Base-by-base conservation (phyloP, 2,797 vertebrate genomes). In the Molossus alvarezi region DNA sequence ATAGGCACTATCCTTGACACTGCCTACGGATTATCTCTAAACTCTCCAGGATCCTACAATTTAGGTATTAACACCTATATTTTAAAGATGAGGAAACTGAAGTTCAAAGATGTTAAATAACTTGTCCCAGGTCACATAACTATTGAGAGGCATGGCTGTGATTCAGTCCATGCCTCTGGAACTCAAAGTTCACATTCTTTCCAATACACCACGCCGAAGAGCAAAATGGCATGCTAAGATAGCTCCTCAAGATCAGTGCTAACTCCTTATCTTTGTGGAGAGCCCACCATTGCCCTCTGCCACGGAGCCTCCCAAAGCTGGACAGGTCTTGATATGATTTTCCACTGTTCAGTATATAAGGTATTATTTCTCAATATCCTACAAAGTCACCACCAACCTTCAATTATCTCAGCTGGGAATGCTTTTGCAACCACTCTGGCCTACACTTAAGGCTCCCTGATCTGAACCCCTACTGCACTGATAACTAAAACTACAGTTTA, bases 321-420 rank as follows among this genome's bases (percentile, higher is more conserved):
- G 48, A 33, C 21, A 21, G 57, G 55, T 57, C 89, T 58, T 14
- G 13, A 87, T 53, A 79, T 72, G 95, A 95, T 83, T 97, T 95
- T 79, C 82, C 48, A 91, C 82, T 37, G 92, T 71, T 83, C 20
- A 45, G n/a, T 75, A 1, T 1, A 6, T 20, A 91, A 51, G 58
- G 20, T 75, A 85, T 91, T 18, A 94, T 88, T 97, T 97, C 93
- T 51, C 82, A 86, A 62, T 48, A 62, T 18, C 48, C 87, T 33
- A 41, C 89, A 89, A 72, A 93, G 71, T 27, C 8, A 53, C 83
- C 80, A 75, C 18, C 33, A 81, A 58, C 90, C 84, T 91, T 88
- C 90, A 90, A 33, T 96, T 64, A 94, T 53, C 95, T 94, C 95
- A 33, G 76, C 71, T 17, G 27, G 48, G 27, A 57, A 71, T 14